Conservation (phyloP, 2,888 invertebrate species). For the Parnassius orleans region DNA sequence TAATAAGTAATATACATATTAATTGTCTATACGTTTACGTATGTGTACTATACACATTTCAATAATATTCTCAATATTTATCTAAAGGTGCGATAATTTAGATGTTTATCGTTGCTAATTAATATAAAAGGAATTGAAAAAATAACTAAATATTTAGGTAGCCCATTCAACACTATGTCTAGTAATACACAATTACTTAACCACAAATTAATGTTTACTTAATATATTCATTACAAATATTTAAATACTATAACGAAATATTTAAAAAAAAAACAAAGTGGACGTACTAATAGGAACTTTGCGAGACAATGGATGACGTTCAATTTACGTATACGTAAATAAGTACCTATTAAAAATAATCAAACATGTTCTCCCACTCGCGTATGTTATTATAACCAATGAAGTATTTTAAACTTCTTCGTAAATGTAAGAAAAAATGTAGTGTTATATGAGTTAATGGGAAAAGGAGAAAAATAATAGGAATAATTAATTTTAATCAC, state of each 20-base stretch:
- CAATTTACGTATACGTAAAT: slow-evolving; percentile 56
- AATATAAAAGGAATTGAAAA: slow-evolving; percentile 18
- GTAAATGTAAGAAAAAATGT: slow-evolving; percentile 25
- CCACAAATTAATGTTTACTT: neutral
- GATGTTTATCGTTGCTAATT: neutral
- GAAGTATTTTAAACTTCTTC: slow-evolving; percentile 11
- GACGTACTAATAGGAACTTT: too few relatives aligned
- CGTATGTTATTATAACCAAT: slow-evolving; percentile 1
- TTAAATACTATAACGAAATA: too few relatives aligned
- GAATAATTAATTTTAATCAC: slow-evolving; percentile 49
- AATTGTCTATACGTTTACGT: too few relatives aligned
- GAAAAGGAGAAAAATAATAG: slow-evolving; percentile 32
- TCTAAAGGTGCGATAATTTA: neutral
- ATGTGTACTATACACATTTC: slow-evolving; percentile 4
- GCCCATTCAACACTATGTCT: neutral
- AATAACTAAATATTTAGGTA: slow-evolving; percentile 6
- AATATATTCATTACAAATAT: too few relatives aligned
- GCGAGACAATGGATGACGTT: slow-evolving; percentile 37
- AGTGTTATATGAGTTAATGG: slow-evolving; percentile 35
- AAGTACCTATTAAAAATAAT: slow-evolving; percentile 13
- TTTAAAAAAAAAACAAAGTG: too few relatives aligned
- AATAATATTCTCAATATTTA: slow-evolving; percentile 3
- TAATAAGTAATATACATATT: neutral
- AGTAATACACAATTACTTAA: neutral
- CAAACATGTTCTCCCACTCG: neutral